Percentiles rank a stretch among this genome's conserved stretches.
phyloP scores from a whole-genome alignment of 2,113 vertebrate species.

The Hymenochirus boettgeri region DNA sequence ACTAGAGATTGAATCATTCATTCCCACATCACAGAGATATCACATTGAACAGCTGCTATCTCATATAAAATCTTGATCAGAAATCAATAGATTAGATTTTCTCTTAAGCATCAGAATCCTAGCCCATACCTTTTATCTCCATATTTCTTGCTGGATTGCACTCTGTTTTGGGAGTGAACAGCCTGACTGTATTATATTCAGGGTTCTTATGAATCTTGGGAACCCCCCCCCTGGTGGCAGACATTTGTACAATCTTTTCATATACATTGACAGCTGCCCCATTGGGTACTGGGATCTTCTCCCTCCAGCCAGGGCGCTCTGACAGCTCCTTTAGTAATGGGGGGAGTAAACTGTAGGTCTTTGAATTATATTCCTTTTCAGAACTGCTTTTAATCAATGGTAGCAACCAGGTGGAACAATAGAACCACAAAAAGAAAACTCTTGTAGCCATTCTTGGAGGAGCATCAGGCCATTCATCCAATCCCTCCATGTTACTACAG shows the following conservation, averaged over 20 bases:
- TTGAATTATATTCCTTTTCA: not conserved
- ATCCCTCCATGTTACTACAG: constrained; percentile 33
- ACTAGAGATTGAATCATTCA: too few relatives aligned
- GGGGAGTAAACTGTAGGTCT: constrained; percentile 51
- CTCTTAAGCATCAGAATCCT: not conserved
- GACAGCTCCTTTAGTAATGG: constrained; percentile 75
- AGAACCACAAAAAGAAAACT: constrained; percentile 45
- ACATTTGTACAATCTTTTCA: constrained; percentile 83
- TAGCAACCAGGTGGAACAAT: constrained; percentile 49
- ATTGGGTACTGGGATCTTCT: constrained; percentile 61
- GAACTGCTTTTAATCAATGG: constrained; percentile 37
- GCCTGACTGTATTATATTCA: constrained; percentile 80
- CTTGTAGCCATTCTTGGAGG: constrained; percentile 49
- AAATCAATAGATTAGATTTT: too few relatives aligned
- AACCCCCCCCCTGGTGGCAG: constrained; percentile 69
- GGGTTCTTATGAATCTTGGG: constrained; percentile 59
- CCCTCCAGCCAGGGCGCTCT: constrained; percentile 52
- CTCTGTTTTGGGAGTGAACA: constrained; percentile 75
- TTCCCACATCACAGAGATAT: too few relatives aligned
- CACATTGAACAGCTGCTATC: too few relatives aligned
- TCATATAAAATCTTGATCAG: too few relatives aligned
- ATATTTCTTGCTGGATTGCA: constrained; percentile 53
- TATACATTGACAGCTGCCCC: constrained; percentile 76
- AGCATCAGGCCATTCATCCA: constrained; percentile 15
- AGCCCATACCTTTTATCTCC: constrained; percentile 17